Base-by-base conservation (phyloP, 1,140 invertebrate species). In the Sarcophaga peregrina region DNA sequence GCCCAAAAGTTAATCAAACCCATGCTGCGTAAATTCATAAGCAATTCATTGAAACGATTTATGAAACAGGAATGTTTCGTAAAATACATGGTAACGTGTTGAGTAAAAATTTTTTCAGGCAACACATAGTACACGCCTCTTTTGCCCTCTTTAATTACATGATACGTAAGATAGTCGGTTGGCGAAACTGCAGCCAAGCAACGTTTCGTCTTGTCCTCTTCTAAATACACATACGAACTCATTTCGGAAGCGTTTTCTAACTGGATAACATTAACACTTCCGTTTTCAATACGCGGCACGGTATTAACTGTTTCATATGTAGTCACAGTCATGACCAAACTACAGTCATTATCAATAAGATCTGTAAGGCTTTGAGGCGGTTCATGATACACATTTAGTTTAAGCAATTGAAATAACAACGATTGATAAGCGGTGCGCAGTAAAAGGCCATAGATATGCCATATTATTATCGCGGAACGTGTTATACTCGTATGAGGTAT, bases 401-500 rank as follows among this genome's bases (percentile, higher is more conserved):
- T 74, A 10, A 82, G 45, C 10, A 84, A 25, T 72, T 82, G 45
- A 81, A 54, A 84, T 15, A 84, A 58, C 50, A 80, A 72, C 9
- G 74, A 80, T 17, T 84, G 83, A 75, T 82, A 84, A 11, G 83
- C 81, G n/a, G 68, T 82, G 25, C 81, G 83, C 48, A 84, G 46
- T 25, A 84, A 13, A 45, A 82, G 62, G 5, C 74, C 76, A 74
- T 72, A 82, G 10, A 80, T 72, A n/a, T 82, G n/a, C 81, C 88
- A 89, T 8, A 84, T 82, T 45, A 86, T 15, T 6, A 89, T 46
- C 0, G 85, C 46, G 9, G 87, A 75, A 0, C 88, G 84, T 2
- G 74, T 50, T 4, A 85, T 84, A n/a, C 46, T 80, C 0, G 84
- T 68, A 0, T 82, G 0, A 86, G 87, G 54, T 86, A 5, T 45